Evolutionary conservation across 30 jellyfish, hydroid and myxozoan genomes (phyloP).

Genomic region (Rhopilema esculentum): DNA sequence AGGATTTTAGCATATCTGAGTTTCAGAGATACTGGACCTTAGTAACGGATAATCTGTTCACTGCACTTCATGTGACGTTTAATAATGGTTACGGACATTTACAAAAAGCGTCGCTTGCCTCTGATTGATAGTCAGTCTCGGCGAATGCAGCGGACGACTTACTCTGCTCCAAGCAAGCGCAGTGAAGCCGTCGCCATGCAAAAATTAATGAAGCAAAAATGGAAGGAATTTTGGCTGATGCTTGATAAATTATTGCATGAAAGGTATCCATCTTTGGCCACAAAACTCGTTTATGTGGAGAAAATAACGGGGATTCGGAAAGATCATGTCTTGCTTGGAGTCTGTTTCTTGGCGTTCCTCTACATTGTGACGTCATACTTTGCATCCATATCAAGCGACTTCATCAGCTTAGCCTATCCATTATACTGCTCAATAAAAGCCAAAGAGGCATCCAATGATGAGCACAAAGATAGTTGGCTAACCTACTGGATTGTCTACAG

Average conservation of each 20-base stretch:
- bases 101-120: background rate
- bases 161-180: background rate
- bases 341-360: background rate
- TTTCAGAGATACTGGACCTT: background rate
- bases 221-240: slow-evolving; percentile 52
- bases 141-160: background rate
- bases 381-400: slow-evolving; percentile 50
- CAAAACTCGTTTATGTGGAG: slow-evolving; percentile 21
- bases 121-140: background rate
- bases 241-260: slow-evolving; percentile 21
- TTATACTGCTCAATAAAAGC: slow-evolving; percentile 51
- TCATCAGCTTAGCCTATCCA: slow-evolving; percentile 53
- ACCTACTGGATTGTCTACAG: slow-evolving; percentile 60
- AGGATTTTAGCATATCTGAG: background rate
- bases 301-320: slow-evolving; percentile 49
- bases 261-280: slow-evolving; percentile 37
- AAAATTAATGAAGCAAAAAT: slow-evolving; percentile 11
- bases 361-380: slow-evolving; percentile 38
- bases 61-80: slow-evolving; percentile 36
- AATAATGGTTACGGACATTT: background rate
- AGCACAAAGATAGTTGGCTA: slow-evolving; percentile 37
- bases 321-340: slow-evolving; percentile 31
- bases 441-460: slow-evolving; percentile 8
- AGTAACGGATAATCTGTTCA: background rate
- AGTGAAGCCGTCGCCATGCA: slow-evolving; percentile 12